Evolutionary conservation across 1,140 invertebrate species (phyloP), one percentile per base, ranked within the genome.

Genomic region (Drosophila equinoxialis): DNA sequence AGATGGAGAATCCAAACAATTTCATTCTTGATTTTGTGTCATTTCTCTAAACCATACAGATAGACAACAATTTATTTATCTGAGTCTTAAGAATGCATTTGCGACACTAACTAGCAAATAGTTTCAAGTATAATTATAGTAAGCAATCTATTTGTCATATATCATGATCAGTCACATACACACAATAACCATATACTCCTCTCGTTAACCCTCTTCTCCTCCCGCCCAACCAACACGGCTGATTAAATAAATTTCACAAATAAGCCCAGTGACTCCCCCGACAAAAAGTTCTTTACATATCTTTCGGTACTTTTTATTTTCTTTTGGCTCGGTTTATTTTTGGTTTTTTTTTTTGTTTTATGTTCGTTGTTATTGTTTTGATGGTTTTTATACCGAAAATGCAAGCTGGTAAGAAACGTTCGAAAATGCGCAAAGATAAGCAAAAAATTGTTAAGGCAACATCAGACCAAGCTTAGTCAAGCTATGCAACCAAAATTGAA

Each of bases 391-490:
- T 37, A 26, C 30, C 10, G 33, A 35, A 48, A 68, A 20, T 59
- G 57, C 57, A 59, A 37, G 35, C 33, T 3, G 39, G 62, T 58
- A 51, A 35, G 11, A 60, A 37, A 74, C 77, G 75, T 63, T 79
- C 60, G 65, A 86, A 86, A 81, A 86, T 86, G 68, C 14, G 78
- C 78, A 57, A 59, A 74, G 83, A 82, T 87, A 87, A 83, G 83
- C 83, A 74, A 30, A 86, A 77, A 75, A 39, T 26, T 35, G 65
- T 33, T 30, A 69, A 62, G 26, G 54, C 59, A 39, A 39, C 13
- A 45, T 14, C 17, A 67, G 48, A 55, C 55, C 33, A 37, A 42
- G n/a, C 14, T 30, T 30, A 30, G 48, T 37, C 51, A 13, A 33
- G 51, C 17, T 37, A 76, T 17, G 26, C 45, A 20, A 54, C 23